Evolutionary conservation across 1,140 invertebrate genomes (phyloP), one percentile per base, ranked within the genome.

Genomic region (Drosophila hydei): DNA sequence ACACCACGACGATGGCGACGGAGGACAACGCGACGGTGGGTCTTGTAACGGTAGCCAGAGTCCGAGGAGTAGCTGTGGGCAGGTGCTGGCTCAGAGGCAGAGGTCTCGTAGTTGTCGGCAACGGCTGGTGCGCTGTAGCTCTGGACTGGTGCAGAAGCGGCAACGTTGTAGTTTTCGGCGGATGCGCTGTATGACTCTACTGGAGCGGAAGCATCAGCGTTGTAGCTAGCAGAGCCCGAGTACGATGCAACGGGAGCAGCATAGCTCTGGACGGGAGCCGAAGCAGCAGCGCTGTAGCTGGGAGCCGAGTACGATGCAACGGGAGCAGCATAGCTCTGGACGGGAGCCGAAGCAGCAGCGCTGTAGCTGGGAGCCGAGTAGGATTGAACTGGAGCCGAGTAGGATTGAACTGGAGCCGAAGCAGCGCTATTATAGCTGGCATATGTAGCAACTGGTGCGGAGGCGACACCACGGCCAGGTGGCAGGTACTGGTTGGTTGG

Each of bases 1-100:
- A 75, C 78, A 77, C 72, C 85, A 79, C 85, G 89, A 75, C 84
- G 89, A 27, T 79, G 76, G 30, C 85, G 89, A 51, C 87, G 76
- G 23, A 74, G 40, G 14, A 85, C 83, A 18, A 70, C 61, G 55
- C 79, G 79, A 60, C 74, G 74, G 25, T 77, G 70, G 69, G 81
- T 87, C 77, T 70, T 87, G 77, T 87, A 87, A 62, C 81, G 81
- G 77, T 87, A 87, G 47, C 83, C 84, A 56, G 83, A 75, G 47
- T 11, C 63, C 42, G 79, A 14, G 4, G 80, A 85, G 80, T 62
- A 85, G 67, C 56, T 62, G 67, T 85, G 74, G 16, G 77, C 81
- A 40, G 67, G 68, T 16, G 74, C 80, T 38, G 77, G 68, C 50
- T 77, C 84, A 16, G 84, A 88, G 18, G 84, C 76, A 14, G 79